phyloP scores from a whole-genome alignment of 2,797 vertebrate species.

The Sciaenops ocellatus region DNA sequence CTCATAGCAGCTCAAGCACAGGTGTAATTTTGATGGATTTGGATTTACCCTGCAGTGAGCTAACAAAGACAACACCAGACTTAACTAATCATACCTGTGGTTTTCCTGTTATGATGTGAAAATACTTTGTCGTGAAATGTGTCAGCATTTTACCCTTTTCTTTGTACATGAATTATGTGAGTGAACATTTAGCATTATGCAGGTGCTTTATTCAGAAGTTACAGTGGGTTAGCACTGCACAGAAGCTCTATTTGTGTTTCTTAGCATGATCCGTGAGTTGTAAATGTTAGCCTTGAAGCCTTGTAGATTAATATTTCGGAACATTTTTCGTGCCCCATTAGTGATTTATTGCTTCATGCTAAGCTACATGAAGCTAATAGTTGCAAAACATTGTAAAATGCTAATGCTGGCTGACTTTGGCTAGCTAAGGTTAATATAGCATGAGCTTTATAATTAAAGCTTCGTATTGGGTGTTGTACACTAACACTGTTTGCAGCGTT shows the following conservation, averaged over 20 bases:
- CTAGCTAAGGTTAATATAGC: neutral
- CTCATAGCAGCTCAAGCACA: neutral
- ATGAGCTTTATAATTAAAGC: neutral
- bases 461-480: neutral
- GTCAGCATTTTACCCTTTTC: neutral
- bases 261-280: neutral
- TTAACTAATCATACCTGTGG: neutral
- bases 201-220: neutral
- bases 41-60: too few relatives aligned
- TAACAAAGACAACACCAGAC: neutral
- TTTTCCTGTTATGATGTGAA: neutral
- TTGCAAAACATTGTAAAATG: neutral
- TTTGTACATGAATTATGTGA: conserved; percentile 1
- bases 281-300: neutral
- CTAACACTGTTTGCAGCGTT: neutral
- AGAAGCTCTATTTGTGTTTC: neutral
- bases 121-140: neutral
- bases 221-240: neutral
- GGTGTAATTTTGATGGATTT: neutral
- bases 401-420: neutral
- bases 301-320: neutral
- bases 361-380: neutral
- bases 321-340: neutral
- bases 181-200: neutral
- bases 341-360: neutral